A percentile compares a stretch with the other conserved stretches of the same genome.
phyloP scores from a whole-genome alignment of 2,113 vertebrate species.

The Chrysemys picta region DNA sequence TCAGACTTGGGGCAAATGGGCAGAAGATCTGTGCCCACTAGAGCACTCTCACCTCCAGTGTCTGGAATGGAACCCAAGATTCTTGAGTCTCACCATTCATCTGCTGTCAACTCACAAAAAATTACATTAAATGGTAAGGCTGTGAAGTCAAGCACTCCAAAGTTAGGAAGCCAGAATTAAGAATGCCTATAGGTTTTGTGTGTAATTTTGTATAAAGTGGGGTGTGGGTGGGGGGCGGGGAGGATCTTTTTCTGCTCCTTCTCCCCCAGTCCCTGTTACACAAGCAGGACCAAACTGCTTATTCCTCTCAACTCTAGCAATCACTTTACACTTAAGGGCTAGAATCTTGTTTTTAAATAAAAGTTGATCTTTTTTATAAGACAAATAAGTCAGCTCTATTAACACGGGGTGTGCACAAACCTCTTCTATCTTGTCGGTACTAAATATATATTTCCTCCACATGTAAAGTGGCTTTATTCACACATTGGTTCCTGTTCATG shows the following conservation, averaged over 20 bases:
- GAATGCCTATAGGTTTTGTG: too few relatives aligned
- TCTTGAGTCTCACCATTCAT: not conserved
- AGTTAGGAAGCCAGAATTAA: too few relatives aligned
- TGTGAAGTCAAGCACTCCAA: too few relatives aligned
- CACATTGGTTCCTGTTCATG: conserved; percentile 11
- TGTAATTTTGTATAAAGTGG: too few relatives aligned
- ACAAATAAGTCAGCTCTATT: not conserved
- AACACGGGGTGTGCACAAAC: fast-evolving
- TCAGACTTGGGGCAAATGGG: not conserved
- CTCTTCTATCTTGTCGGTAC: not conserved
- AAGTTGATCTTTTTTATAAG: not conserved
- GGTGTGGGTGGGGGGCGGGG: too few relatives aligned
- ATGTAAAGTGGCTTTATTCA: not conserved
- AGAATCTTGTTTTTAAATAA: fast-evolving
- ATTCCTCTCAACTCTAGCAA: not conserved
- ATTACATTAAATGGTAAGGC: not conserved
- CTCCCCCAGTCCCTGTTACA: not conserved
- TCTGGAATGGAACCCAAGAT: not conserved
- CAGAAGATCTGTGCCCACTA: not conserved
- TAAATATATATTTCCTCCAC: not conserved
- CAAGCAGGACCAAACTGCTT: not conserved
- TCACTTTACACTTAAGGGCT: not conserved
- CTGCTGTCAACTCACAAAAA: not conserved
- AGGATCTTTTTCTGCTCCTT: not conserved
- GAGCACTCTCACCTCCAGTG: not conserved